Evolutionary conservation across 2,888 invertebrate species (phyloP), one percentile per base, ranked within the genome.

Genomic region (Pammene fasciana): DNA sequence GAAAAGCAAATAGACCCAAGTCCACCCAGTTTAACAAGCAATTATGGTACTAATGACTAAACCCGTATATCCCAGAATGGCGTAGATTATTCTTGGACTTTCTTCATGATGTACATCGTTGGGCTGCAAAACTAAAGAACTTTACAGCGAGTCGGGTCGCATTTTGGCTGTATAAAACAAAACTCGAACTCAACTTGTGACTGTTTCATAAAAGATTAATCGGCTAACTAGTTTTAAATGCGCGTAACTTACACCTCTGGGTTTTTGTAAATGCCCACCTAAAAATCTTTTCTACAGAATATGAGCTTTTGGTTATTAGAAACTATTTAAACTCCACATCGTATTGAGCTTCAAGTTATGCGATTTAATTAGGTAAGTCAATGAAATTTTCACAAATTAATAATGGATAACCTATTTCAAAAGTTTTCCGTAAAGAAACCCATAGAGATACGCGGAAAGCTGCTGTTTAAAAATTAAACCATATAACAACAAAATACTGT

Each of bases 21-120:
- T 59, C 34, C 34, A 59, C 34, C 18, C 26, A 26, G 26, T 59
- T 34, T 45, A 10, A 10, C 43, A 26, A 13, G 45, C 45, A 45
- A 59, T 46, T 59, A 14, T 59, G 14, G 8, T 11, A 45, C 59
- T 34, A 45, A 45, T 26, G 34, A 6, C 34, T 14, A 10, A 26
- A 34, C 34, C 10, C 34, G 8, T 45, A 46, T 34, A 26, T 45
- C 14, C 10, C n/a, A 59, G 26, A 59, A 59, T 34, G 34, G 26
- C 82, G 79, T 75, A 78, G 80, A 45, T 34, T 46, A 26, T 34
- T 16, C 9, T 4, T 34, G 10, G 45, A 59, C 43, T 45, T 78
- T 79, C 80, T 72, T 75, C 75, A 80, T 76, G 45, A 9, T 34
- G 59, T 82, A 81, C 65, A 70, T 3, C 6, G 38, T 26, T 26